Base-by-base conservation (phyloP, 2,888 invertebrate genomes). In the Eudasyphora cyanicolor region DNA sequence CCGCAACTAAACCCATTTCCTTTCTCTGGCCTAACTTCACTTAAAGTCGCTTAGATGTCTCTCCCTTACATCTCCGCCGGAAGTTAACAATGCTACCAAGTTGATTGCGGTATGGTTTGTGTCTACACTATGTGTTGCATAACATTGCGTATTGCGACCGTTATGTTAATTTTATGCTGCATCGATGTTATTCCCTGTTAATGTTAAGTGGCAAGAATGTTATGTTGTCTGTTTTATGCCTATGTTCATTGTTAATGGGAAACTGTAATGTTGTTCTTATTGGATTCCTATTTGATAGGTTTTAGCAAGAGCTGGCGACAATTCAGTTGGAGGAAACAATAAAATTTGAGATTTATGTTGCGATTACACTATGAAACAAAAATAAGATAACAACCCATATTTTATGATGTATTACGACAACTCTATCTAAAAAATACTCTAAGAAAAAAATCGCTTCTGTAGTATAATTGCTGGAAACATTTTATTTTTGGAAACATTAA, bases 11-110 rank as follows among this genome's bases (percentile, higher is more conserved):
- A 29, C 14, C 14, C 2, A 67, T 2, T 67, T 38, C 67, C 10
- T 42, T 60, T 12, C 29, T 14, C 27, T 14, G 8, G 5, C 51
- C 21, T 8, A 78, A 71, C 78, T 84, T 71, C 71, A 10, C 10
- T 45, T 57, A 17, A 10, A 6, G 42, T 73, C 49, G 32, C 60
- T 51, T 54, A 84, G 84, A 81, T 78, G 81, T 75, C 84, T 62
- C 73, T 79, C 21, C 2, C 1, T 32, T 29, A 38, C 49, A 79
- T n/a, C 27, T 84, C 84, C 81, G 84, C 21, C 49, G 49, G 38
- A 10, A 49, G 14, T 27, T 3, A 1, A 17, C 64, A 84, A 81
- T 81, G 84, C 76, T 81, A 84, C 84, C 84, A 81, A 84, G 84
- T 84, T 73, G 38, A 5, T 45, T 74, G 32, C 0, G 5, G 14